These are phyloP conservation scores for Podarcis muralis DNA, from an alignment of 2,113 vertebrate species.

Conservation along the genomic window DNA sequence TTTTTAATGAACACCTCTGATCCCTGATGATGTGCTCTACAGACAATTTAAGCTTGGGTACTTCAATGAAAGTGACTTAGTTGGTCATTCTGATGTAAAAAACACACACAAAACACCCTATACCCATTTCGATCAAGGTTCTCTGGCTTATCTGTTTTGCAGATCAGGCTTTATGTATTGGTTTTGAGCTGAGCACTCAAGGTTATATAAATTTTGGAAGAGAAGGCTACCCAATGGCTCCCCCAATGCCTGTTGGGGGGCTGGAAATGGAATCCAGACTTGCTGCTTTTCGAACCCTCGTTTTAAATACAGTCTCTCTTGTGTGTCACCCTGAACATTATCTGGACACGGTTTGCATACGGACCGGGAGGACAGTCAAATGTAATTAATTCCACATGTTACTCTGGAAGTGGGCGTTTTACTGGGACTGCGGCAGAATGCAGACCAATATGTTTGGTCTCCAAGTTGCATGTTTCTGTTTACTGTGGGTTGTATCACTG, in stretches of 20 bases:
- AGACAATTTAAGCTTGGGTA: not conserved
- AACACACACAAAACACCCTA: not conserved
- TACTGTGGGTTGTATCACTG: constrained; percentile 21
- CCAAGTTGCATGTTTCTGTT: not conserved
- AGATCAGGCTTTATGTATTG: constrained; percentile 1
- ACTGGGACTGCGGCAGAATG: not conserved
- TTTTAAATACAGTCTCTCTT: not conserved
- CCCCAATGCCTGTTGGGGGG: not conserved
- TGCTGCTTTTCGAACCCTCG: constrained; percentile 3
- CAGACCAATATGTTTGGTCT: not conserved
- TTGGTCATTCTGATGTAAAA: not conserved
- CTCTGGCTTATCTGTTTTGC: not conserved
- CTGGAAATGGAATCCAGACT: constrained; percentile 19
- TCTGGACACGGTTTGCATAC: constrained; percentile 29
- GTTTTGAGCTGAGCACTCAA: not conserved
- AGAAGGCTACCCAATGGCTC: not conserved
- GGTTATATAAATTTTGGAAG: constrained; percentile 8
- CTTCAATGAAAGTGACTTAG: not conserved
- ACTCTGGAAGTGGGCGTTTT: constrained; percentile 42
- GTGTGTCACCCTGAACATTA: constrained; percentile 40
- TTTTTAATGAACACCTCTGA: not conserved
- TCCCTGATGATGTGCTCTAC: not conserved
- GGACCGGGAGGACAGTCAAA: constrained; percentile 42
- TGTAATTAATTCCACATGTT: constrained; percentile 41
- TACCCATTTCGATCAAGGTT: not conserved